Evolutionary conservation across 2,888 invertebrate genomes (phyloP).

Genomic region (Rhabditophanes sp.): DNA sequence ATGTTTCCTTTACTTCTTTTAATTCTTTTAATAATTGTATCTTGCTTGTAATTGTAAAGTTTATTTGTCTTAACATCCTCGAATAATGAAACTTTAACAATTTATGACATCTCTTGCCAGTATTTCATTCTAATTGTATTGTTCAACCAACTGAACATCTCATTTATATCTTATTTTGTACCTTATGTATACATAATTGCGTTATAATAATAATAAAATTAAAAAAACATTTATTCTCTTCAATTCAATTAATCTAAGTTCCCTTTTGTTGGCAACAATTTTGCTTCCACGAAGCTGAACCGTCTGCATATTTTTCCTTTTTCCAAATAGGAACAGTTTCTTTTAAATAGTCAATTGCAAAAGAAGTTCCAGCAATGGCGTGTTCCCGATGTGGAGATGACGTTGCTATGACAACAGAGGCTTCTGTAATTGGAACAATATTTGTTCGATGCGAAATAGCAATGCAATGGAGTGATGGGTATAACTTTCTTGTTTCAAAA

Average conservation of each 20-base stretch:
- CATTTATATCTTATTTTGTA: too few species aligned
- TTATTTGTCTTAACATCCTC: too few species aligned
- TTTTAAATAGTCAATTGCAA: slow-evolving; percentile 31
- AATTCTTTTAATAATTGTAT: too few species aligned
- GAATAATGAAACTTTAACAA: too few species aligned
- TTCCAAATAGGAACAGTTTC: slow-evolving; percentile 36
- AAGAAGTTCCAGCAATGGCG: slow-evolving; percentile 30
- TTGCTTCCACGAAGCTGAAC: background rate
- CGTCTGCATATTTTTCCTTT: slow-evolving; percentile 26
- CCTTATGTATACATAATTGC: too few species aligned
- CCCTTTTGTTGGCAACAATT: background rate
- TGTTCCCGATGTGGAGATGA: slow-evolving; percentile 32
- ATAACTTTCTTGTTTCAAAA: slow-evolving; percentile 10
- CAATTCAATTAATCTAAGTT: background rate
- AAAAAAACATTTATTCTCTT: too few species aligned
- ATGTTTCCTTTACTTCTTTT: too few species aligned
- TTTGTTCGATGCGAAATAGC: slow-evolving; percentile 27
- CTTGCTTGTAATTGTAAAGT: too few species aligned
- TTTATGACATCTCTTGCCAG: too few species aligned
- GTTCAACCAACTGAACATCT: too few species aligned
- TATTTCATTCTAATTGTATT: too few species aligned
- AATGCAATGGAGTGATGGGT: slow-evolving; percentile 19
- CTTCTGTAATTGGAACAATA: slow-evolving; percentile 26
- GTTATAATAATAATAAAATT: background rate
- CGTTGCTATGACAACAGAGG: slow-evolving; percentile 33